Percentiles rank a stretch among this genome's conserved stretches.
Conservation (phyloP, 1,140 invertebrate species). For the Drosophila sproati region DNA sequence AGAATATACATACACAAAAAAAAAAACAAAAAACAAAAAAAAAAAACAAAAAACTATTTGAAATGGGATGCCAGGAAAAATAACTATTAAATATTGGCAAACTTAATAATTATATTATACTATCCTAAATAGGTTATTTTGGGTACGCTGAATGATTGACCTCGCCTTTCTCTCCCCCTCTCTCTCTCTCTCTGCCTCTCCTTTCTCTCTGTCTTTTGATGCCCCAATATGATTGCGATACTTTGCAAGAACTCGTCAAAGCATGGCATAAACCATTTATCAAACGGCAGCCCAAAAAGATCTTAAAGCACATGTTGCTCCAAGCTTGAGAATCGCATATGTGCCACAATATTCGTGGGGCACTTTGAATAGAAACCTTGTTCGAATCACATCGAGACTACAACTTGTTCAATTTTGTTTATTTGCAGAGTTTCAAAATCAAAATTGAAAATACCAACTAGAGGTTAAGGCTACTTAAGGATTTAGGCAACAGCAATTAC, state of each 20-base stretch:
- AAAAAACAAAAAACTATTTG: background rate
- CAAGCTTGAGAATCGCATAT: conserved; percentile 14
- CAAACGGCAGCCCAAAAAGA: conserved; percentile 19
- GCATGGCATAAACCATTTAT: conserved; percentile 70
- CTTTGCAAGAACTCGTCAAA: conserved; percentile 60
- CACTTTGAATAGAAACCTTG: conserved; percentile 40
- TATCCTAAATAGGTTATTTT: no score
- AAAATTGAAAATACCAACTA: conserved; percentile 83
- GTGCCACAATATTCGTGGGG: conserved; percentile 10
- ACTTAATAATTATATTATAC: no score
- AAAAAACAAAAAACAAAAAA: background rate
- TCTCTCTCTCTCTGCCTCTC: no score
- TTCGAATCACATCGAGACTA: background rate
- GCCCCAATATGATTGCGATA: background rate
- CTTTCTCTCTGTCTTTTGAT: background rate
- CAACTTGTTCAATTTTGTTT: conserved; percentile 12
- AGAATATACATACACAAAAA: conserved; percentile 6
- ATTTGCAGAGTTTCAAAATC: conserved; percentile 83
- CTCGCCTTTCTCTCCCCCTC: background rate
- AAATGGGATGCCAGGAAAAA: no score
- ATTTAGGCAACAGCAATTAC: conserved; percentile 59
- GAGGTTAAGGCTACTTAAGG: conserved; percentile 75
- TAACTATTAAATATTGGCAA: no score
- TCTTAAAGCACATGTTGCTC: conserved; percentile 39
- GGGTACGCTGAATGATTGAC: no score